Percentiles rank a stretch among this genome's conserved stretches.
phyloP scores from a whole-genome alignment of 2,888 invertebrate genomes.

The Troides oblongomaculatus region DNA sequence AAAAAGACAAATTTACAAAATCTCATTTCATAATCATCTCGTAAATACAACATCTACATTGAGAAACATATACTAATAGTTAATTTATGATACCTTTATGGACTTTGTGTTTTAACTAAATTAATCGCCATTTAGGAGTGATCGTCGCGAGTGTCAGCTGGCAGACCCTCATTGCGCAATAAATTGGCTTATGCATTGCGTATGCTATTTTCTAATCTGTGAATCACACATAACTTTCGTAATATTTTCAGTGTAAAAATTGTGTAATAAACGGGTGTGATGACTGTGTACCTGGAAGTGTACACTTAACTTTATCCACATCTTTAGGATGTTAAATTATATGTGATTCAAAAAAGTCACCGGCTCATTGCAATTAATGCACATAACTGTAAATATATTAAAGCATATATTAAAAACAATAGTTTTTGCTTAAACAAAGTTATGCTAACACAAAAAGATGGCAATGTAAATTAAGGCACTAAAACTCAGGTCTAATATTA shows the following conservation, averaged over 20 bases:
- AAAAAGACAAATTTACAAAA: constrained; percentile 5
- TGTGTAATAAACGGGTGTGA: not conserved
- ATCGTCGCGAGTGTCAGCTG: constrained; percentile 46
- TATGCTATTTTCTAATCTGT: constrained; percentile 43
- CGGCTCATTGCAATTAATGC: too few relatives aligned
- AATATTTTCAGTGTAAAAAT: constrained; percentile 15
- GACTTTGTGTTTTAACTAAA: constrained; percentile 52
- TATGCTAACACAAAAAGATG: too few relatives aligned
- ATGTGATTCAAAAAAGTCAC: too few relatives aligned
- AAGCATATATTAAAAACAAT: too few relatives aligned
- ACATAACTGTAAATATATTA: too few relatives aligned
- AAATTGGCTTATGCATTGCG: constrained; percentile 42
- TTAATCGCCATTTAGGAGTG: constrained; percentile 53
- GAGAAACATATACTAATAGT: constrained; percentile 34
- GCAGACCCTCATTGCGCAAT: constrained; percentile 59
- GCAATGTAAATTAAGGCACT: too few relatives aligned
- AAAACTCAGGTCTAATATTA: too few relatives aligned
- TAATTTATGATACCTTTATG: constrained; percentile 30
- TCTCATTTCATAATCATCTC: constrained; percentile 8
- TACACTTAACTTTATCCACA: too few relatives aligned
- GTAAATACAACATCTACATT: constrained; percentile 9
- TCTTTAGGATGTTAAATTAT: too few relatives aligned
- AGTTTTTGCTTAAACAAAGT: too few relatives aligned
- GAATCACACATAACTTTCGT: constrained; percentile 42
- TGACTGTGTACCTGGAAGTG: too few relatives aligned